Conservation (phyloP, 2,888 invertebrate genomes). For the Troglohyphantes excavatus region DNA sequence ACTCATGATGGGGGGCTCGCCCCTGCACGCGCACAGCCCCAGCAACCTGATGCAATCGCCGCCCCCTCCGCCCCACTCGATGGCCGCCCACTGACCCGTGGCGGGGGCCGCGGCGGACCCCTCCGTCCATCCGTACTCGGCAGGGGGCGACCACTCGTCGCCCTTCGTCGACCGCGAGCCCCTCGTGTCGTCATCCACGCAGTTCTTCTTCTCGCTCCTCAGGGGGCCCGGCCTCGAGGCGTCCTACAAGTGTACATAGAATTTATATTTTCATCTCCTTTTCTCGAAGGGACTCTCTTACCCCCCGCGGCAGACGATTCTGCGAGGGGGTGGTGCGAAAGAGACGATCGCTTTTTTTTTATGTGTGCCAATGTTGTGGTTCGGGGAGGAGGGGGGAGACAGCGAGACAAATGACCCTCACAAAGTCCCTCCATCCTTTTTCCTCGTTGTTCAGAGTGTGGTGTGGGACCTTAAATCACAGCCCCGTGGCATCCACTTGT, state of each 20-base stretch:
- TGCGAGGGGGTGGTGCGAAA: too few relatives aligned
- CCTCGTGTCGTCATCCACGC: conserved; percentile 44
- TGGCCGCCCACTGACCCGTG: conserved; percentile 76
- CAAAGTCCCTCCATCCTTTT: neutral
- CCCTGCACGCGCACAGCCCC: conserved; percentile 76
- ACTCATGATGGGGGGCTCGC: conserved; percentile 52
- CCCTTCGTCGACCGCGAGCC: conserved; percentile 68
- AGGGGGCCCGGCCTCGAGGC: conserved; percentile 40
- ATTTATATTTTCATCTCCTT: neutral
- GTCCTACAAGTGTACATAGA: conserved; percentile 68
- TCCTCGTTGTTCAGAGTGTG: conserved; percentile 7
- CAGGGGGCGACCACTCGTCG: too few relatives aligned
- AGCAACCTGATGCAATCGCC: conserved; percentile 66
- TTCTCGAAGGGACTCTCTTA: conserved; percentile 9
- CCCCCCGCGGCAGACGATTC: too few relatives aligned
- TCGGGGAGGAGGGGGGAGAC: conserved; percentile 20
- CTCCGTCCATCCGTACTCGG: conserved; percentile 53
- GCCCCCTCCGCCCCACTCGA: conserved; percentile 74
- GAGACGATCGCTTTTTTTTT: conserved; percentile 30
- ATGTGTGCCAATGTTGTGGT: conserved; percentile 72
- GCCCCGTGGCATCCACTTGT: conserved; percentile 39
- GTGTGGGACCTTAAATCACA: conserved; percentile 34
- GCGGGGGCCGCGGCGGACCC: conserved; percentile 66
- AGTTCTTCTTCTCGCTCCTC: conserved; percentile 68
- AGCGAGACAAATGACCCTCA: conserved; percentile 55